Base-by-base conservation (phyloP, 2,888 invertebrate species). In the Drosophila formosana region DNA sequence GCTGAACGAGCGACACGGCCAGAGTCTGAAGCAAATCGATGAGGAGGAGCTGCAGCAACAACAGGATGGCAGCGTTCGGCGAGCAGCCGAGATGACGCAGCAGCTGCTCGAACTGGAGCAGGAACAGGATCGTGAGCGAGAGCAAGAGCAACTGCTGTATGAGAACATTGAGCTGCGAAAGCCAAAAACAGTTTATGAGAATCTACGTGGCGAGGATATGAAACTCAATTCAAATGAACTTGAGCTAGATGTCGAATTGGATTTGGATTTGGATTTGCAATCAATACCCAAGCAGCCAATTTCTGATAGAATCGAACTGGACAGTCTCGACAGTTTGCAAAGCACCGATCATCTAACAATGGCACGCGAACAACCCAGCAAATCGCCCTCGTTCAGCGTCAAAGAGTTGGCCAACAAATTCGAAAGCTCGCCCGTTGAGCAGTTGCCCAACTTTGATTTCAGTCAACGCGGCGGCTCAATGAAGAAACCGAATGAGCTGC, bases 371-470 rank as follows among this genome's bases (percentile, higher is more conserved):
- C 80, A 68, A 57, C 75, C 84, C 1, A 89, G 88, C 52, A 92
- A 90, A 56, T 92, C 91, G 28, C 90, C 92, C 82, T 92, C 93
- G 2, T 92, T 92, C 50, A 95, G 95, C 75, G 95, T 95, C 0
- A 93, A 94, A 71, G 95, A 95, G 73, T 81, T 95, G 64, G 94
- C 95, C 11, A 94, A 94, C 25, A 93, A 94, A 72, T 95, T 95
- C 72, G 95, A 95, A 84, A 90, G 89, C 26, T 94, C 94, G 66
- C 95, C 95, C 0, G 94, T 95, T 0, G 94, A 95, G 66, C 94
- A 93, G 62, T 93, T 94, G 82, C 92, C 94, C 0, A 93, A 94
- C 11, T 94, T 94, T 72, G 93, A 93, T 34, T 95, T 95, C 46
- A 82, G 82, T 9, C 71, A 85, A 18, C 86, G 91, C 13, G 88